These are phyloP conservation scores for Poeciliopsis retropinna DNA, from an alignment of 2,113 vertebrate genomes.

Conservation along the genomic window DNA sequence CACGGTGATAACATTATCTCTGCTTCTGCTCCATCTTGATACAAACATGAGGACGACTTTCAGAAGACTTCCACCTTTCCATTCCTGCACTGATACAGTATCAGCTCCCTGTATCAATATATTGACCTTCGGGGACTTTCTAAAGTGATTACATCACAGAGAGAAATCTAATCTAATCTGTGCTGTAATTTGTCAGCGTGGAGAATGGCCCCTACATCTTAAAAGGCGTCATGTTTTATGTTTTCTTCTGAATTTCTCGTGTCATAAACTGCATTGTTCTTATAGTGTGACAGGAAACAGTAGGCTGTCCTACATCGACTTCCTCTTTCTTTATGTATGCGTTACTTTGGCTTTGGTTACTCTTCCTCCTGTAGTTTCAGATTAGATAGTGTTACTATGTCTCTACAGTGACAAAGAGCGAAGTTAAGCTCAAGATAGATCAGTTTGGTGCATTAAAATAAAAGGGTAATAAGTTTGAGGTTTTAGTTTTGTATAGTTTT, in stretches of 20 bases:
- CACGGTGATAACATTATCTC: conserved; percentile 19
- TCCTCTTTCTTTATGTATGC: conserved; percentile 47
- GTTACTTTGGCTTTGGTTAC: background rate
- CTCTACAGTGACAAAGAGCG: background rate
- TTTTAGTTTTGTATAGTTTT: background rate
- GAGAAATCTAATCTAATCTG: background rate
- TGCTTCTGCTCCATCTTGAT: conserved; percentile 7
- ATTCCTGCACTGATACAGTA: conserved; percentile 7
- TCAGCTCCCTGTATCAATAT: background rate
- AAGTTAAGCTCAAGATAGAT: background rate
- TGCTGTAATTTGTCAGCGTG: background rate
- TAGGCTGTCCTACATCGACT: conserved; percentile 25
- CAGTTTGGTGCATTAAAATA: background rate
- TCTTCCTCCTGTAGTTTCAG: background rate
- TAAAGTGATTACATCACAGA: conserved; percentile 7
- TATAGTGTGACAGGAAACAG: conserved; percentile 52
- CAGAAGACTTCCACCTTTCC: background rate
- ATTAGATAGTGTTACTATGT: background rate
- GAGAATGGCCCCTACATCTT: background rate
- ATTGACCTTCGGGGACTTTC: conserved; percentile 4
- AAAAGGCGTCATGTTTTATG: background rate
- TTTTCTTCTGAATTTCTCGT: background rate
- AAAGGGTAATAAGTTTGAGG: background rate
- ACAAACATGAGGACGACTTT: background rate
- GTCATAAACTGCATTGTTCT: background rate